Conservation (phyloP, 2,113 vertebrate genomes). For the Neolamprologus modestus region DNA sequence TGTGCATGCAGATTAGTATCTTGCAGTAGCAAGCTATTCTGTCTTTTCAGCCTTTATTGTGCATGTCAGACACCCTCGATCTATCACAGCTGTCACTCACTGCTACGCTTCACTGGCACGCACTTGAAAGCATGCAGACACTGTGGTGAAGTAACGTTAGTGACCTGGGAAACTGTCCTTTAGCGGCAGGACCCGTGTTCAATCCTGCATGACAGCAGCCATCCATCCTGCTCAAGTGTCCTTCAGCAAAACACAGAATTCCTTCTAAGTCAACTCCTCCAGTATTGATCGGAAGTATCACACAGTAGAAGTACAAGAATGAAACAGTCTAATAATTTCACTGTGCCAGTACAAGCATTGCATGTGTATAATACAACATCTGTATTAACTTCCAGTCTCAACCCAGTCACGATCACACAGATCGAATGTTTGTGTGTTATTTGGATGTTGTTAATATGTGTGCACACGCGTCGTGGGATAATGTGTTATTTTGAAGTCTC, state of each 20-base stretch:
- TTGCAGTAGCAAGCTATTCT: neutral
- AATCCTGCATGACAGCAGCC: slow-evolving; percentile 7
- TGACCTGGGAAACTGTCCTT: neutral
- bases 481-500: neutral
- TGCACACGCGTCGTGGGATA: neutral
- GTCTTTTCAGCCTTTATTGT: neutral
- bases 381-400: neutral
- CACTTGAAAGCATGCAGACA: neutral
- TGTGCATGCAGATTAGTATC: neutral
- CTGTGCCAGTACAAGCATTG: neutral
- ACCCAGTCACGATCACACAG: neutral
- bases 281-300: neutral
- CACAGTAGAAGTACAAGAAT: neutral
- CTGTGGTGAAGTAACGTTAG: neutral
- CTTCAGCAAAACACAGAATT: neutral
- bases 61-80: neutral
- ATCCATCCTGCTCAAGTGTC: slow-evolving; percentile 16
- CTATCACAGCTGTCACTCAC: slow-evolving; percentile 7
- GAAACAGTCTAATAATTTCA: neutral
- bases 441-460: neutral
- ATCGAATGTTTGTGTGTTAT: neutral
- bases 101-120: neutral
- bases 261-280: neutral
- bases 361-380: neutral
- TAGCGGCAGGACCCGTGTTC: neutral